These are phyloP conservation scores for Thalassoma bifasciatum DNA, from an alignment of 2,113 vertebrate species.

Conservation along the genomic window DNA sequence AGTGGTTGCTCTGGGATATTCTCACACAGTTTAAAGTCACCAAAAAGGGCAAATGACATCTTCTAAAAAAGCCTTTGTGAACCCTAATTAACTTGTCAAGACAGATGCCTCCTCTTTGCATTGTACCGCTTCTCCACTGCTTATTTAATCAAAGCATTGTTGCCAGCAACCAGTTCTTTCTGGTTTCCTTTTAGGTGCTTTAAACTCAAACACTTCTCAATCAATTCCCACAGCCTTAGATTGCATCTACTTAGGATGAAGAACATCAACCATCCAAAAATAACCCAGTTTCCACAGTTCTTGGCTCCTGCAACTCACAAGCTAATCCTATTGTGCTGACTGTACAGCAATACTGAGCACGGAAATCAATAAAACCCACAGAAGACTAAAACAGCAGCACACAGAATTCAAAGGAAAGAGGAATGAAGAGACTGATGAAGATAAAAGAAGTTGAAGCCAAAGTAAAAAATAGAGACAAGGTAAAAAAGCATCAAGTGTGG, in stretches of 20 bases:
- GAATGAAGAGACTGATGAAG: slow-evolving; percentile 23
- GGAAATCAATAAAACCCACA: slow-evolving; percentile 28
- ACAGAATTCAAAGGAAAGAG: slow-evolving; percentile 33
- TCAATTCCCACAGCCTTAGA: background rate
- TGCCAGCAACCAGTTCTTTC: slow-evolving; percentile 17
- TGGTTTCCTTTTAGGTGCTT: slow-evolving; percentile 11
- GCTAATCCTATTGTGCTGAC: slow-evolving; percentile 11
- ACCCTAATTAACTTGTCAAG: slow-evolving; percentile 36
- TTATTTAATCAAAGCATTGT: slow-evolving; percentile 18
- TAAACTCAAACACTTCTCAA: slow-evolving; percentile 6
- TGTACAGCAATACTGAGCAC: background rate
- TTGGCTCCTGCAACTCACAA: background rate
- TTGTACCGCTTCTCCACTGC: slow-evolving; percentile 14
- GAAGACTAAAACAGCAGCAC: slow-evolving; percentile 35
- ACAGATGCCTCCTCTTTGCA: slow-evolving; percentile 24
- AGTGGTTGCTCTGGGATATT: slow-evolving; percentile 48
- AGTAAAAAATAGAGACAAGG: slow-evolving; percentile 25
- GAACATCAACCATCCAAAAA: background rate
- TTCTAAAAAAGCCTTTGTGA: slow-evolving; percentile 24
- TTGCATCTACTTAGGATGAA: slow-evolving; percentile 26
- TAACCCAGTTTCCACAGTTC: slow-evolving; percentile 12
- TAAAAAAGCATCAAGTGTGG: slow-evolving; percentile 7
- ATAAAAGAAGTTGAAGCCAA: slow-evolving; percentile 32
- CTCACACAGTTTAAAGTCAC: slow-evolving; percentile 40
- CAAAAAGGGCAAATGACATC: slow-evolving; percentile 44